These are phyloP conservation scores for Pyrgilauda ruficollis DNA, from an alignment of 2,113 vertebrate genomes.

Conservation along the genomic window DNA sequence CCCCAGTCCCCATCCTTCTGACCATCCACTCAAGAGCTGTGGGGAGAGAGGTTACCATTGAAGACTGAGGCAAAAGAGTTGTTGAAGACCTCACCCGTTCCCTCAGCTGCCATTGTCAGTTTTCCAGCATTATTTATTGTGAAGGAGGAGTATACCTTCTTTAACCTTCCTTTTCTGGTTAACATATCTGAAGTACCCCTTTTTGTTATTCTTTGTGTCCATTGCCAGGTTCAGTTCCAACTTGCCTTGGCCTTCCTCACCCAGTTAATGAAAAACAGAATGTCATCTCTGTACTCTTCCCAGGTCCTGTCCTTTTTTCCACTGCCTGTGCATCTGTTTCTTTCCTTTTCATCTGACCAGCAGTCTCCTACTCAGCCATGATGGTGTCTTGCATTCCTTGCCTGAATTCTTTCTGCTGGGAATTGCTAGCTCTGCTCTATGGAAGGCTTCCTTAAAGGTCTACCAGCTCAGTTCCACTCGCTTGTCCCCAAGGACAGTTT, in stretches of 20 bases:
- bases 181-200: background rate
- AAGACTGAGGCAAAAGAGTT: background rate
- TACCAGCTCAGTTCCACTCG: accelerated
- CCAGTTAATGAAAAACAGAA: background rate
- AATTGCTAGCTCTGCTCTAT: too few relatives aligned
- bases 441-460: background rate
- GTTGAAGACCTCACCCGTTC: background rate
- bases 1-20: background rate
- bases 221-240: background rate
- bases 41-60: background rate
- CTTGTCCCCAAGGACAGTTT: background rate
- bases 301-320: background rate
- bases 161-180: background rate
- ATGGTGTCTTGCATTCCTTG: background rate
- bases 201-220: background rate
- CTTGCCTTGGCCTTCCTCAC: background rate
- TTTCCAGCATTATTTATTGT: background rate
- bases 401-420: background rate
- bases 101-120: background rate
- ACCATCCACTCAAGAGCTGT: background rate
- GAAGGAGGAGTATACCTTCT: background rate
- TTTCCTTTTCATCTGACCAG: background rate
- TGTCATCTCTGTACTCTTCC: background rate
- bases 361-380: background rate
- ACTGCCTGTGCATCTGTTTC: background rate